phyloP scores from a whole-genome alignment of 2,888 invertebrate genomes.

The Meghimatium bilineatum region DNA sequence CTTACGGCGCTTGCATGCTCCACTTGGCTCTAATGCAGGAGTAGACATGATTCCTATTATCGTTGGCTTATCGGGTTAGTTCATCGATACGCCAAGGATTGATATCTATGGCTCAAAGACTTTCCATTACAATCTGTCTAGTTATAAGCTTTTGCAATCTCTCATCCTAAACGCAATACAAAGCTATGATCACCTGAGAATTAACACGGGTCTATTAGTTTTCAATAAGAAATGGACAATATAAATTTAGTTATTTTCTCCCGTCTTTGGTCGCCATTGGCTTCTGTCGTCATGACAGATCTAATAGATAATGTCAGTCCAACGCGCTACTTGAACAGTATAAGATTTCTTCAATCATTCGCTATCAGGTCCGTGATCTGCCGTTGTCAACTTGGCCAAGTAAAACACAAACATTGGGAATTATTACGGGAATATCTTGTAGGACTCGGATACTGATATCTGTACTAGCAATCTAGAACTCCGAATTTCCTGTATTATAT shows the following conservation, averaged over 20 bases:
- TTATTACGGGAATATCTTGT: background rate
- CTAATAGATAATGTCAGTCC: background rate
- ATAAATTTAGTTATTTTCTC: background rate
- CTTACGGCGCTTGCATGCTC: constrained; percentile 7
- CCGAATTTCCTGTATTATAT: background rate
- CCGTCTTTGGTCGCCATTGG: constrained; percentile 2
- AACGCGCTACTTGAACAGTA: constrained; percentile 7
- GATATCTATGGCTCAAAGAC: constrained; percentile 18
- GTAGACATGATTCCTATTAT: constrained; percentile 35
- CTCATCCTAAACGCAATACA: background rate
- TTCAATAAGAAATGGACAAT: background rate
- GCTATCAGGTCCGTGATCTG: constrained; percentile 14
- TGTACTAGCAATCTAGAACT: background rate
- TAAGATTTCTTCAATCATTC: constrained; percentile 25
- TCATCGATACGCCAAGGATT: constrained; percentile 2
- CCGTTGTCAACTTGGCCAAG: background rate
- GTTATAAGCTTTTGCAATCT: constrained; percentile 2
- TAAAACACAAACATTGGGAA: background rate
- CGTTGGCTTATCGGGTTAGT: constrained; percentile 8
- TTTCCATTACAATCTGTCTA: constrained; percentile 29
- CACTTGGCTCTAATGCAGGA: background rate
- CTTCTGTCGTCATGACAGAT: background rate
- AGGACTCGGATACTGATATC: background rate
- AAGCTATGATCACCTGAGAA: background rate
- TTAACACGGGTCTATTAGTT: background rate